These are phyloP conservation scores for Triops cancriformis DNA, from an alignment of 1,140 invertebrate species.

Conservation along the genomic window DNA sequence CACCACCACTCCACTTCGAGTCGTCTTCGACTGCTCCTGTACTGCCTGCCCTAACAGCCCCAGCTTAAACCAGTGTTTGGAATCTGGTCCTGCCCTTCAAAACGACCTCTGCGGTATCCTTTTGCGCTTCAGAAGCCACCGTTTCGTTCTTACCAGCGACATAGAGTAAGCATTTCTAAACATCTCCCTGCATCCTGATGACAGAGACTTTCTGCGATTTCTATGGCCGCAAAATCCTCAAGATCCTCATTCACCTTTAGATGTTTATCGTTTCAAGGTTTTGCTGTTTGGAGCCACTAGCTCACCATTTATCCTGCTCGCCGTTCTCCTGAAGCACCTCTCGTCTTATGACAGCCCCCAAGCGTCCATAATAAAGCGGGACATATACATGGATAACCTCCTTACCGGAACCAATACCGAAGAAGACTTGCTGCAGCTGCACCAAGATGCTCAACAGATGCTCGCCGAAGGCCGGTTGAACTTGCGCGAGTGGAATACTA, in stretches of 20 bases:
- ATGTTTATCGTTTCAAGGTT: not conserved
- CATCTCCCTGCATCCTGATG: not conserved
- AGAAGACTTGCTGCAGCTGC: too few relatives aligned
- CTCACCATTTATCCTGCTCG: slow-evolving; percentile 2
- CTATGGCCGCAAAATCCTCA: too few relatives aligned
- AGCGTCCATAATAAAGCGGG: not conserved
- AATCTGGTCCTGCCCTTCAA: not conserved
- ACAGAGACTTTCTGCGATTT: not conserved
- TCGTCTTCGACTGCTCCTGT: too few relatives aligned
- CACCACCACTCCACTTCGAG: too few relatives aligned
- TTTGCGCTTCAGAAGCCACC: not conserved
- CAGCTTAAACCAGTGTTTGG: too few relatives aligned
- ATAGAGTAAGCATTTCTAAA: not conserved
- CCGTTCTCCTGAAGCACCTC: not conserved
- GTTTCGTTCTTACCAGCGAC: slow-evolving; percentile 2
- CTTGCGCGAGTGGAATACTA: too few relatives aligned
- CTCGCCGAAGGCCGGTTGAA: too few relatives aligned
- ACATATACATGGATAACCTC: too few relatives aligned
- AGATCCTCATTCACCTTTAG: not conserved
- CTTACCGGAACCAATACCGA: too few relatives aligned
- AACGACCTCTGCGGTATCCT: slow-evolving; percentile 7
- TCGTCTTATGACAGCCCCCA: not conserved
- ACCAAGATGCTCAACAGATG: too few relatives aligned
- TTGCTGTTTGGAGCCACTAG: not conserved
- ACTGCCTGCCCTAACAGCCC: too few relatives aligned